Evolutionary conservation across 2,797 vertebrate species (phyloP), one percentile per base, ranked within the genome.

Genomic region (Macropus fuliginosus): DNA sequence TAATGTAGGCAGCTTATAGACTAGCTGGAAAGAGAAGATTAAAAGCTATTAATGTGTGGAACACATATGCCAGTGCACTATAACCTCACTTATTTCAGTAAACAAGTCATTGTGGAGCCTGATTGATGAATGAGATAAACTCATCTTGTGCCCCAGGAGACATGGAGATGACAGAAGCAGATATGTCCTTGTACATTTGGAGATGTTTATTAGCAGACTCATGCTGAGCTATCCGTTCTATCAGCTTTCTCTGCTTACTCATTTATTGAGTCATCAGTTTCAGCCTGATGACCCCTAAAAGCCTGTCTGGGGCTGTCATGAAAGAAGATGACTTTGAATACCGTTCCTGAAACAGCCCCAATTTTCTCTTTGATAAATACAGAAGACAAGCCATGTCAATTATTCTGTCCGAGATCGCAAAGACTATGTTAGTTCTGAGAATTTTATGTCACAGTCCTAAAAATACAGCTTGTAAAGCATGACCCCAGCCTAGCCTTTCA

Each of bases 241-340:
- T 50, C 21, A 55, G 0, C 1, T 27, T 40, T 11, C 52, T 90
- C 13, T 93, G 54, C 21, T 55, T 2, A 52, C 8, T 18, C 54
- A 10, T 28, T 55, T 87, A 21, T 46, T 5, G 27, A 92, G 81
- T 92, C 87, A 52, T 46, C 28, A 12, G 0, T 8, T 16, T 62
- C 52, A 87, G 16, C 74, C 8, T 29, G 52, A 8, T 4, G 3
- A 27, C 14, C 52, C 9, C 90, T 59, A 29, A 1, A 28, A 92
- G 24, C 29, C 13, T 28, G 5, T 34, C 87, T 5, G 5, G 1
- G 81, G 5, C 0, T 1, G 14, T 2, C 27, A 1, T 0, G 14
- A 89, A 27, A 0, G 0, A 57, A n/a, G 56, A 8, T 4, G 1
- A 50, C 29, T 66, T 90, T 52, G 12, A 14, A 9, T 31, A 1